These are phyloP conservation scores for Odontamblyopus lacepedii DNA, from an alignment of 2,797 vertebrate genomes.

Conservation along the genomic window DNA sequence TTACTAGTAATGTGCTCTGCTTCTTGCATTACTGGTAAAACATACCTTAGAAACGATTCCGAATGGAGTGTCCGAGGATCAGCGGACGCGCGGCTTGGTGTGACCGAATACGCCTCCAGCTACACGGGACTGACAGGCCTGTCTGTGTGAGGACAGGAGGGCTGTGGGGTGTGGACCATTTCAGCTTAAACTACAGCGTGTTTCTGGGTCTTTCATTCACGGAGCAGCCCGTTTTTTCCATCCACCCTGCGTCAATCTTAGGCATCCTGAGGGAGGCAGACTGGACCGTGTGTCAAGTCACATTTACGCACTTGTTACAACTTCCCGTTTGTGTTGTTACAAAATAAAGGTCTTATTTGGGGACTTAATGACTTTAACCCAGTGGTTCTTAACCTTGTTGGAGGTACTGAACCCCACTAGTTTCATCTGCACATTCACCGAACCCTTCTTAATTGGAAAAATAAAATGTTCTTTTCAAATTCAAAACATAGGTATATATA, in stretches of 20 bases:
- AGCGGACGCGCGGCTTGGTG: conserved; percentile 24
- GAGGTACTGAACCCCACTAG: too few relatives aligned
- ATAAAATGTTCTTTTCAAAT: too few relatives aligned
- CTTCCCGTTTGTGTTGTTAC: conserved; percentile 31
- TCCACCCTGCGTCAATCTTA: conserved; percentile 73
- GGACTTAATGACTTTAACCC: neutral
- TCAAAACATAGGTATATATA: too few relatives aligned
- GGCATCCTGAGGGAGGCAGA: conserved; percentile 52
- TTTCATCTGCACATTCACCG: too few relatives aligned
- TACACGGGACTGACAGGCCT: conserved; percentile 16
- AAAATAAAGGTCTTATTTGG: conserved; percentile 29
- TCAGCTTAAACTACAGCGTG: conserved; percentile 44
- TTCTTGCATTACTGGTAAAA: conserved; percentile 6
- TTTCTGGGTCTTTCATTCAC: conserved; percentile 45
- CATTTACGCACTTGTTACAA: rapidly evolving
- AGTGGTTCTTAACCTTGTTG: too few relatives aligned
- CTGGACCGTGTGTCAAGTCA: conserved; percentile 34
- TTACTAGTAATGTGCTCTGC: conserved; percentile 11
- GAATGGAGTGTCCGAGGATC: conserved; percentile 47
- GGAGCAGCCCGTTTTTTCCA: conserved; percentile 51
- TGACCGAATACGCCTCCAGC: conserved; percentile 20
- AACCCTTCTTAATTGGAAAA: too few relatives aligned
- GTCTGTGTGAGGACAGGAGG: conserved; percentile 41
- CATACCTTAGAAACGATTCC: conserved; percentile 62
- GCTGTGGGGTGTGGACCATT: conserved; percentile 40